Evolutionary conservation across 2,797 vertebrate genomes (phyloP), one percentile per base, ranked within the genome.

Genomic region (Aselliscus stoliczkanus): DNA sequence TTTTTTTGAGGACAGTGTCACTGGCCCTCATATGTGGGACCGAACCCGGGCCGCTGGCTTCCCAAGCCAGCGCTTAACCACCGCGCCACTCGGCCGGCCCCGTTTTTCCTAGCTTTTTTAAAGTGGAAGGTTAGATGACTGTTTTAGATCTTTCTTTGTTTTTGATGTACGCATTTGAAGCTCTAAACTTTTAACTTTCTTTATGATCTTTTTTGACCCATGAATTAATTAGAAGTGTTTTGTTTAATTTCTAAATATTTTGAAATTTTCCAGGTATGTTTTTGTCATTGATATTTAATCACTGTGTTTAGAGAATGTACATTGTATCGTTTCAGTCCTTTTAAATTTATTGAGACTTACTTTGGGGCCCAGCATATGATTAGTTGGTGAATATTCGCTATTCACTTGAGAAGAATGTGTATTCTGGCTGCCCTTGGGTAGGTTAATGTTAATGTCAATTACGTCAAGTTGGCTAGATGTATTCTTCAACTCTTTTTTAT

Each of bases 161-260:
- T 90, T 88, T 79, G 8, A 80, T 72, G 64, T 89, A 64, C 72
- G 5, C 56, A 44, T 90, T 87, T 77, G 54, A 85, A 81, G n/a
- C 25, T 93, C 6, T 76, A 37, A 83, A 60, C 5, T 58, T 76
- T 5, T 83, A 42, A 14, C n/a, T 90, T 70, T 23, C 31, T 96
- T 70, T 62, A 20, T 95, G 11, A 62, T 90, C 90, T 90, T 90
- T 87, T 93, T 96, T 95, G 62, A 90, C 21, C 4, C 1, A 4
- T 65, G 70, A 90, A 18, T 81, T 60, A 64, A 65, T 85, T 96
- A 56, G 54, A 80, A 88, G 18, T 47, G 4, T 58, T 81, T 67
- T 91, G 39, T 25, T 83, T 87, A 65, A 44, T 72, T 95, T 67
- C 29, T 73, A 44, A 91, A 52, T 95, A 47, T 85, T 88, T 82